Conservation (phyloP, 2,888 invertebrate species). For the Lasioglossum figueresi region DNA sequence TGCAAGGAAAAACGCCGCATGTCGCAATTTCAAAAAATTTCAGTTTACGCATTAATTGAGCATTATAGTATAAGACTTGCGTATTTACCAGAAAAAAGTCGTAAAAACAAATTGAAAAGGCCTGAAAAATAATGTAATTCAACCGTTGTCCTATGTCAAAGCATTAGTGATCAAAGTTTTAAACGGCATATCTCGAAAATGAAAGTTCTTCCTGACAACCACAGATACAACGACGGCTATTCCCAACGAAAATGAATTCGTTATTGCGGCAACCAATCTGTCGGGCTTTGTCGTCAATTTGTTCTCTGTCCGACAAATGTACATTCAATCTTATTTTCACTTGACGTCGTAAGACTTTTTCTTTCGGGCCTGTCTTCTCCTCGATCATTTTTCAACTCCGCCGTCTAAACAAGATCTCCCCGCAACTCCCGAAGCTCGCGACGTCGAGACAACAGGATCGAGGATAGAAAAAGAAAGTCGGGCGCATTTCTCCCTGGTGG, state of each 20-base stretch:
- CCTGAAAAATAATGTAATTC: too few relatives aligned
- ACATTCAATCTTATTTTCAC: background rate
- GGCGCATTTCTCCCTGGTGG: slow-evolving; percentile 14
- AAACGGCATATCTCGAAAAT: too few relatives aligned
- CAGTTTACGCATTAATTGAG: too few relatives aligned
- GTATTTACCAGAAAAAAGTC: too few relatives aligned
- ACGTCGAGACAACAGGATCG: background rate
- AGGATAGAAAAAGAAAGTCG: slow-evolving; percentile 43
- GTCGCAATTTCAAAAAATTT: too few relatives aligned
- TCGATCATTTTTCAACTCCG: background rate
- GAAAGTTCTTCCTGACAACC: too few relatives aligned
- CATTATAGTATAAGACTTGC: too few relatives aligned
- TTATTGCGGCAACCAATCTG: too few relatives aligned
- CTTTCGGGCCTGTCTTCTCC: background rate
- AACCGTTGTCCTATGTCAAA: too few relatives aligned
- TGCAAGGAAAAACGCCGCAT: too few relatives aligned
- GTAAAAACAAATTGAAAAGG: too few relatives aligned
- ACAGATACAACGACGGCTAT: background rate
- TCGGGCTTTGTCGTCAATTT: background rate
- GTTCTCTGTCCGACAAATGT: background rate
- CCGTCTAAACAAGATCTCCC: background rate
- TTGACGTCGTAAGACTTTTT: background rate
- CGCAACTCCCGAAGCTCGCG: background rate
- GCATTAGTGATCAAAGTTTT: too few relatives aligned
- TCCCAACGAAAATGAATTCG: background rate